Evolutionary conservation across 2,888 invertebrate species (phyloP).

Genomic region (Yponomeuta malinellus): DNA sequence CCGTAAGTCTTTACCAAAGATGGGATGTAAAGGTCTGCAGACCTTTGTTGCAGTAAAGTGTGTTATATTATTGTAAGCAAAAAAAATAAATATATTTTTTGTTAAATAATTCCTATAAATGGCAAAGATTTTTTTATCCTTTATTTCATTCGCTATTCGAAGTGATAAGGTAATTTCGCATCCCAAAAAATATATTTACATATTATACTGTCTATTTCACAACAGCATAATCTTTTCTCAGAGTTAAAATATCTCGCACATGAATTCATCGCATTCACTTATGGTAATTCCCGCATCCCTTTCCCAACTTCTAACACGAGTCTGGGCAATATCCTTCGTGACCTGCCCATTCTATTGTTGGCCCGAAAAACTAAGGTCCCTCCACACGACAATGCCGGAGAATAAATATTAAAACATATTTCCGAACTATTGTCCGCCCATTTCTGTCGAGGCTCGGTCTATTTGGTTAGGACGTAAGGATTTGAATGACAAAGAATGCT

Average conservation of each 20-base stretch:
- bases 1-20: no score
- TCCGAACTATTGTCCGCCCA: conserved; percentile 2
- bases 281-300: conserved; percentile 10
- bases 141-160: no score
- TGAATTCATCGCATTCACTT: not conserved
- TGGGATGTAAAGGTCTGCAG: no score
- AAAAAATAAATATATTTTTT: no score
- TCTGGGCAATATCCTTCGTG: conserved; percentile 20
- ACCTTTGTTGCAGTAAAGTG: no score
- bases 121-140: no score
- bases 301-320: conserved; percentile 13
- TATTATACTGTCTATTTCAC: no score
- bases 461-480: not conserved
- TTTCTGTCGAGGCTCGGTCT: not conserved
- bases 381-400: conserved; percentile 4
- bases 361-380: conserved; percentile 21
- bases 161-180: no score
- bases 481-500: conserved; percentile 5
- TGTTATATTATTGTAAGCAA: no score
- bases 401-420: conserved; percentile 11
- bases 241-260: not conserved
- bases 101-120: no score
- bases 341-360: conserved; percentile 26
- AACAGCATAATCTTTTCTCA: no score
- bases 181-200: no score